phyloP scores from a whole-genome alignment of 2,113 vertebrate genomes.

The Edolisoma coerulescens region DNA sequence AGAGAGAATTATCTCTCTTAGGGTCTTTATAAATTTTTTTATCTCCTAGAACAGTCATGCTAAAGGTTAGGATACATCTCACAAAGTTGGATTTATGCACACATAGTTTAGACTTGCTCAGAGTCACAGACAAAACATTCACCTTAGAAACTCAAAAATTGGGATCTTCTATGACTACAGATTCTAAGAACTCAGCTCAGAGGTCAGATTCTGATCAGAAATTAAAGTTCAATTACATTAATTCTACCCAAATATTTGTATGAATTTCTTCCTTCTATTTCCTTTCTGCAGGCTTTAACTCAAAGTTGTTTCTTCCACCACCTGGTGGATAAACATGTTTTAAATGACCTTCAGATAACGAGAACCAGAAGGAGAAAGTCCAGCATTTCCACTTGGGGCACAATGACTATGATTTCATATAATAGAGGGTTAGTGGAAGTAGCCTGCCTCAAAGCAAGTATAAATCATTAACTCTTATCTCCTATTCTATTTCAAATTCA shows the following conservation, averaged over 20 bases:
- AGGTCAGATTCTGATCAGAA: background rate
- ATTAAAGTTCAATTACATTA: background rate
- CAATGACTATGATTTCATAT: background rate
- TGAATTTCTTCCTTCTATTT: background rate
- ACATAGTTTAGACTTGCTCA: background rate
- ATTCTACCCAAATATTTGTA: background rate
- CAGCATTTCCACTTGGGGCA: background rate
- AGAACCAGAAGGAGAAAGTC: background rate
- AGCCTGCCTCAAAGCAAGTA: background rate
- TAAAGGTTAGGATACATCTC: background rate
- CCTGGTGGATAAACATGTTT: background rate
- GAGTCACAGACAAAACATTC: background rate
- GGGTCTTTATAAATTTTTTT: background rate
- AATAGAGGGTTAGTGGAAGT: background rate
- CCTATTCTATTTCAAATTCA: background rate
- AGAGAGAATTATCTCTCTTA: background rate
- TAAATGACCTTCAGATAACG: background rate
- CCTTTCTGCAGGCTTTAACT: background rate
- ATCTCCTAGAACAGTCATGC: background rate
- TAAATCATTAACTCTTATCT: background rate
- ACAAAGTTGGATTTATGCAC: background rate
- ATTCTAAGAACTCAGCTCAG: background rate
- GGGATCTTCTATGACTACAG: background rate
- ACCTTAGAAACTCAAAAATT: background rate
- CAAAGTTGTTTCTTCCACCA: background rate